phyloP scores from a whole-genome alignment of 2,113 vertebrate genomes.

The Colinus virginianus region DNA sequence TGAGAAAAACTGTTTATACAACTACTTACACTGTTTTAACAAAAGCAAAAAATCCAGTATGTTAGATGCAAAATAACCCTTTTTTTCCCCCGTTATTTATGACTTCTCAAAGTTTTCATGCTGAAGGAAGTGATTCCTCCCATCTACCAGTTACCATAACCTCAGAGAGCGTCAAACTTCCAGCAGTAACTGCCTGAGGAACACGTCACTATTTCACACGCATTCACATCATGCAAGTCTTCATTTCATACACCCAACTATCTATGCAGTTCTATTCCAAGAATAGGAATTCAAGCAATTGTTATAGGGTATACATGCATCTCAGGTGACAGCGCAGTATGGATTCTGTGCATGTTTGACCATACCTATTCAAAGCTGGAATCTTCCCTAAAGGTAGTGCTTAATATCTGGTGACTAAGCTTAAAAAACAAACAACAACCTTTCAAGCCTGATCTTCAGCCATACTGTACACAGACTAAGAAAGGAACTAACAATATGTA shows the following conservation, averaged over 20 bases:
- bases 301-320: neutral
- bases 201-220: neutral
- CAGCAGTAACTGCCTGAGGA: neutral
- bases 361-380: neutral
- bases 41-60: neutral
- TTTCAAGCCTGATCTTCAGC: neutral
- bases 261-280: neutral
- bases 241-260: neutral
- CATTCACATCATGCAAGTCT: neutral
- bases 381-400: neutral
- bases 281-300: neutral
- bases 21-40: neutral
- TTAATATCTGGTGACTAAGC: neutral
- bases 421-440: neutral
- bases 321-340: neutral
- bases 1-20: neutral
- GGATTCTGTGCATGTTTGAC: neutral
- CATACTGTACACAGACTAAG: accelerated
- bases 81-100: neutral
- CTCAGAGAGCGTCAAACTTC: neutral
- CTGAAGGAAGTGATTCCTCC: neutral
- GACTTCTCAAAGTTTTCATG: neutral
- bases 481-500: neutral
- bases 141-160: neutral
- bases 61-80: neutral